Percentiles rank a stretch among this genome's conserved stretches.
These are phyloP conservation scores for Glaucidium brasilianum DNA, from an alignment of 2,113 vertebrate genomes.

Conservation along the genomic window DNA sequence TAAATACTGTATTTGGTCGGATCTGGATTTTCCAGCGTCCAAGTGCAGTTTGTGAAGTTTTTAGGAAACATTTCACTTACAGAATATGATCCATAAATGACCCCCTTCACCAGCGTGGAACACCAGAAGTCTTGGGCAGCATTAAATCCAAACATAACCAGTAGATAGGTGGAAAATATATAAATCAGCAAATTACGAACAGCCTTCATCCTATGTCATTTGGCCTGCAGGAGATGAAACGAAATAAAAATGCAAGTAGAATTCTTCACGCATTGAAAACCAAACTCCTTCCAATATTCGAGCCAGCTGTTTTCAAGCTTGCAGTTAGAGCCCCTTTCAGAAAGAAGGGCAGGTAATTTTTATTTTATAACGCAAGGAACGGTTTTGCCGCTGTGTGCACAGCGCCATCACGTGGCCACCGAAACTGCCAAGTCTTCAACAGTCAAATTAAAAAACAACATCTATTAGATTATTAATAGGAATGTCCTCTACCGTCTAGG, in stretches of 20 bases:
- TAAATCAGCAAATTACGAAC: constrained; percentile 99
- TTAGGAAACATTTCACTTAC: constrained; percentile 99
- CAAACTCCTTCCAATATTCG: constrained; percentile 71
- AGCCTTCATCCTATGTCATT: constrained; percentile 99
- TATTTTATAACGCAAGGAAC: constrained; percentile 71
- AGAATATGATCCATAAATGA: constrained; percentile 99
- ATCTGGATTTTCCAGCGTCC: constrained; percentile 99
- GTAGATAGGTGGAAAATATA: constrained; percentile 99
- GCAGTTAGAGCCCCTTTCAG: constrained; percentile 70
- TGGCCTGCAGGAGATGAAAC: constrained; percentile 91
- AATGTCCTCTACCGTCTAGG: constrained; percentile 64
- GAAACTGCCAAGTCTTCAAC: constrained; percentile 27
- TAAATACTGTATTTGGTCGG: constrained; percentile 99
- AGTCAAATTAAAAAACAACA: constrained; percentile 62
- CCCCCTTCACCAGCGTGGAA: constrained; percentile 99
- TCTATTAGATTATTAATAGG: constrained; percentile 73
- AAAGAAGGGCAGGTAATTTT: constrained; percentile 78
- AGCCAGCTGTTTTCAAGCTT: constrained; percentile 80
- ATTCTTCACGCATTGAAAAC: constrained; percentile 72
- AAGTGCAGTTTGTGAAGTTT: constrained; percentile 99
- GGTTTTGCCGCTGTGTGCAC: constrained; percentile 87
- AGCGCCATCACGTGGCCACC: constrained; percentile 93
- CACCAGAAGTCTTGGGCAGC: constrained; percentile 99
- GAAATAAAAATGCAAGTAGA: constrained; percentile 80
- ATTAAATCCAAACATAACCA: constrained; percentile 99